phyloP scores from a whole-genome alignment of 2,888 invertebrate genomes.

The Coecobrya sp. region DNA sequence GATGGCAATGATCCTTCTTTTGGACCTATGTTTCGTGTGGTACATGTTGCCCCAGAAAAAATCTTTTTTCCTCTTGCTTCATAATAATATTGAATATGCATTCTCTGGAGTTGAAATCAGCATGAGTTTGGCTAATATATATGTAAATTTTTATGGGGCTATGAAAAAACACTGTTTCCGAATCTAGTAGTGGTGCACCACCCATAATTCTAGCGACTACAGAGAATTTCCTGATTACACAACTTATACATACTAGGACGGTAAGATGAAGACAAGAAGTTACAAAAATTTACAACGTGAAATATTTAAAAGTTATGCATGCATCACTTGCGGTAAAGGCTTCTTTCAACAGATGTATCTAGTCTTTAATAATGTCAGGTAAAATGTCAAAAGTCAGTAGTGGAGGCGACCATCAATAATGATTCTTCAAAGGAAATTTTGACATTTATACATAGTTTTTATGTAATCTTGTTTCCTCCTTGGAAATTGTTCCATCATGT shows the following conservation, averaged over 20 bases:
- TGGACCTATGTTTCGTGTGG: neutral
- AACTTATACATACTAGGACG: too few species aligned
- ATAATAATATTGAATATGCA: neutral
- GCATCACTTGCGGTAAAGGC: neutral
- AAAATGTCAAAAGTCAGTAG: slow-evolving; percentile 7
- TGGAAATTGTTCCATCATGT: neutral
- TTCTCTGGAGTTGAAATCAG: neutral
- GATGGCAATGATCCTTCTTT: neutral
- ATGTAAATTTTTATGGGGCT: too few species aligned
- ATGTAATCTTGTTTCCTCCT: neutral
- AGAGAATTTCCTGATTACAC: too few species aligned
- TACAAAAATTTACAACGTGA: neutral
- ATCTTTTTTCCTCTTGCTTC: neutral
- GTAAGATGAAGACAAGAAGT: too few species aligned
- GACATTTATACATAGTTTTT: neutral
- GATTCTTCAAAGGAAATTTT: neutral
- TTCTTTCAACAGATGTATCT: neutral
- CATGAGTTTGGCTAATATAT: too few species aligned
- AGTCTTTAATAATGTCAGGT: neutral
- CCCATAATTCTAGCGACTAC: too few species aligned
- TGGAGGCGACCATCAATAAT: neutral
- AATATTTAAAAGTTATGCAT: neutral
- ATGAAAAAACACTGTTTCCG: too few species aligned
- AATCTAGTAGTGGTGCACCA: too few species aligned
- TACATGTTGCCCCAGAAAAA: slow-evolving; percentile 32